phyloP scores from a whole-genome alignment of 2,113 vertebrate species.

The Gymnocephalus cernua region DNA sequence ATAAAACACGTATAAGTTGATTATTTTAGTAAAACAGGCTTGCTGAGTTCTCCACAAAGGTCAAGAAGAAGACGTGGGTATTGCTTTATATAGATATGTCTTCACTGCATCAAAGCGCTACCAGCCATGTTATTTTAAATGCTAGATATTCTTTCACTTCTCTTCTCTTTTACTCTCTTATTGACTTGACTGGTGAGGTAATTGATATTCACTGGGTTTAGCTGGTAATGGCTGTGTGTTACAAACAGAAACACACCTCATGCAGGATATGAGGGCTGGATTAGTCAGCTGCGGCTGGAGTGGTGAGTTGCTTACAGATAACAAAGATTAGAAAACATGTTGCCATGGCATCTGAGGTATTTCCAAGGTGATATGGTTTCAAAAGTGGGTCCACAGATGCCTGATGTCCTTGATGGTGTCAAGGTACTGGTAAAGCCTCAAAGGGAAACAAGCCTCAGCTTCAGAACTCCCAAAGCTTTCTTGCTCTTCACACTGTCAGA shows the following conservation, averaged over 20 bases:
- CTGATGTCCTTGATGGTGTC: slow-evolving; percentile 73
- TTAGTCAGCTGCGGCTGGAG: slow-evolving; percentile 72
- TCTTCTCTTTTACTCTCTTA: slow-evolving; percentile 34
- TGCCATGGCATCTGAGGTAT: slow-evolving; percentile 79
- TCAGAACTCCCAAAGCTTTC: slow-evolving; percentile 8
- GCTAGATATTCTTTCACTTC: slow-evolving; percentile 27
- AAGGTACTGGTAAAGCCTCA: slow-evolving; percentile 57
- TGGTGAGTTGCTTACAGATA: slow-evolving; percentile 75
- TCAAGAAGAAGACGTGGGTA: neutral
- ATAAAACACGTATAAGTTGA: neutral
- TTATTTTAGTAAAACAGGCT: neutral
- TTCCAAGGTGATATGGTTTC: slow-evolving; percentile 79
- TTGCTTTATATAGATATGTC: neutral
- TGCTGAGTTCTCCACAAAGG: neutral
- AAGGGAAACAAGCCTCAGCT: slow-evolving; percentile 45
- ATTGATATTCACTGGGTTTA: slow-evolving; percentile 38
- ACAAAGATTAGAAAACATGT: slow-evolving; percentile 82
- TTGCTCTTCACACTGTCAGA: neutral
- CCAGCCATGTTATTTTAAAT: neutral
- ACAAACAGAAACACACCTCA: slow-evolving; percentile 69
- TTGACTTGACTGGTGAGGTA: slow-evolving; percentile 47
- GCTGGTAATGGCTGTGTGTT: slow-evolving; percentile 33
- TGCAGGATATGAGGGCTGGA: slow-evolving; percentile 69
- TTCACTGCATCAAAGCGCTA: neutral
- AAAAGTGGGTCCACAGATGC: slow-evolving; percentile 70